phyloP scores from a whole-genome alignment of 2,797 vertebrate species.

The Acrocephalus scirpaceus region DNA sequence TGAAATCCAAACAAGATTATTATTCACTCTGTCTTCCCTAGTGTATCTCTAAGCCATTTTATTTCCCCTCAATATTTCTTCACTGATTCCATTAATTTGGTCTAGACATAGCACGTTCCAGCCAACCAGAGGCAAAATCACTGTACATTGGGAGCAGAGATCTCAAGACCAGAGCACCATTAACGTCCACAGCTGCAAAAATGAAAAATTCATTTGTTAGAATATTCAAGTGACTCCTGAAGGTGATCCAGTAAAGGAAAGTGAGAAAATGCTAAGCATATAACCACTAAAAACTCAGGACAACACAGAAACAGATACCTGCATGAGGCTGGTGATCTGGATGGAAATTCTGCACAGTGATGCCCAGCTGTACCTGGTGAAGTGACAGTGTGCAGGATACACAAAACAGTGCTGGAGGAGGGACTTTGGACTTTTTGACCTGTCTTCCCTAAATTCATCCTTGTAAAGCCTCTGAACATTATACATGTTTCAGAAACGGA shows the following conservation, averaged over 20 bases:
- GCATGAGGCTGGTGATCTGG: background rate
- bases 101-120: background rate
- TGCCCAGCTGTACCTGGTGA: fast-evolving
- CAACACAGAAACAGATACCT: background rate
- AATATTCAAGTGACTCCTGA: background rate
- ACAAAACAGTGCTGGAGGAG: background rate
- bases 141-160: background rate
- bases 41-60: background rate
- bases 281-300: background rate
- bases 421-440: background rate
- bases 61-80: background rate
- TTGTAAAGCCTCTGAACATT: background rate
- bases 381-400: no score
- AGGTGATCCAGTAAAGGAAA: background rate
- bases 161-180: background rate
- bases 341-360: background rate
- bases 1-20: background rate
- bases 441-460: background rate
- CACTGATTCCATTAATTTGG: background rate
- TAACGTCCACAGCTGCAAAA: background rate
- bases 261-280: background rate
- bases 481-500: background rate
- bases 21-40: background rate
- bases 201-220: background rate
- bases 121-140: background rate